Evolutionary conservation across 2,113 vertebrate species (phyloP).

Genomic region (Isichthys henryi): DNA sequence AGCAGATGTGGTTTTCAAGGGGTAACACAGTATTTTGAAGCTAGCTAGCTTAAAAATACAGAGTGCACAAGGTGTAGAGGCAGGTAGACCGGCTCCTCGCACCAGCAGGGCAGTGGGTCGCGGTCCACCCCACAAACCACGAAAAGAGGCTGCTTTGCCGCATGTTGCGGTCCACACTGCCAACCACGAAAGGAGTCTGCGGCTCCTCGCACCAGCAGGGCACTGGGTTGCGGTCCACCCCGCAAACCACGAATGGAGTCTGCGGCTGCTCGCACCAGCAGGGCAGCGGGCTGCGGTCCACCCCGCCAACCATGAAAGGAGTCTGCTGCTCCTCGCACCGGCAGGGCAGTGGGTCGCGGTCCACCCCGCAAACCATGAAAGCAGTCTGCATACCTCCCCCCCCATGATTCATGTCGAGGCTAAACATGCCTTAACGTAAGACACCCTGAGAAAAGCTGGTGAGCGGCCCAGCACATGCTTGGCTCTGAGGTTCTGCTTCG

Average conservation of each 20-base stretch:
- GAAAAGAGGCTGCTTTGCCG: no score
- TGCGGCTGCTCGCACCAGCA: no score
- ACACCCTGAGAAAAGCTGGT: background rate
- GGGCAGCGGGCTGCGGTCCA: no score
- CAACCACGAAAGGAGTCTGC: background rate
- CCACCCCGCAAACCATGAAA: no score
- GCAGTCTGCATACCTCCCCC: background rate
- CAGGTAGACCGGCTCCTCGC: background rate
- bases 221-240: no score
- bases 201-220: no score
- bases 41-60: background rate
- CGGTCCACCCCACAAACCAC: background rate
- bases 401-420: background rate
- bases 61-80: background rate
- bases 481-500: background rate
- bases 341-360: no score
- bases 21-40: background rate
- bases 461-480: background rate
- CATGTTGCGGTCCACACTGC: background rate
- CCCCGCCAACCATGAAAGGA: no score
- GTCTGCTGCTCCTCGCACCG: no score
- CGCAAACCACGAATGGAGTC: no score
- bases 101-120: background rate
- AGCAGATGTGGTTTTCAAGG: background rate
- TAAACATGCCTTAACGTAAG: background rate